Conservation (phyloP, 2,888 invertebrate genomes). For the Periphyllus acericola region DNA sequence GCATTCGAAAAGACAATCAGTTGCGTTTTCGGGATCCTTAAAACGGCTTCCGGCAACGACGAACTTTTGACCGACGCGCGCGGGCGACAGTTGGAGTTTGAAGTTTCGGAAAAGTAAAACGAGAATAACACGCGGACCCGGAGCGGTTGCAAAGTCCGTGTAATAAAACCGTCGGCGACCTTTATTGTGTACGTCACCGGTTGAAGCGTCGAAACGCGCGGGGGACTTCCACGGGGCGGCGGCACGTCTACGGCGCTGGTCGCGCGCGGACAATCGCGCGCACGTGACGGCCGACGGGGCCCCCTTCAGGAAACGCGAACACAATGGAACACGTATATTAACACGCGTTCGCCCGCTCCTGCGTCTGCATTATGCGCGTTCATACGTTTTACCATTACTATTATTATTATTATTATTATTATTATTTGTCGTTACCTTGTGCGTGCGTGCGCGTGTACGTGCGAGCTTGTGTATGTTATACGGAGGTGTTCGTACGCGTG, state of each 20-base stretch:
- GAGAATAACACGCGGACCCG: too few species aligned
- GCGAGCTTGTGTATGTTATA: not conserved
- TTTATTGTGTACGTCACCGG: too few species aligned
- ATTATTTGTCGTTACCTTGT: too few species aligned
- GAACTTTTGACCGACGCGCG: too few species aligned
- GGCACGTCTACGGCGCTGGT: not conserved
- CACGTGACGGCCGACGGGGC: not conserved
- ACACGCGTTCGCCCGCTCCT: not conserved
- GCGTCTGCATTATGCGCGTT: not conserved
- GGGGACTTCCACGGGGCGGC: not conserved
- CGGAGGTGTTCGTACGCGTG: not conserved
- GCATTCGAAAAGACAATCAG: too few species aligned
- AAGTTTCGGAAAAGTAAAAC: too few species aligned
- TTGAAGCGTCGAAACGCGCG: not conserved
- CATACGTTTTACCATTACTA: not conserved
- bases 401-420: not conserved
- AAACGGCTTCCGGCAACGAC: too few species aligned
- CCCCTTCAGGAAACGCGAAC: not conserved
- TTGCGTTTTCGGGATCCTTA: too few species aligned
- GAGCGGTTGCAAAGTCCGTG: too few species aligned
- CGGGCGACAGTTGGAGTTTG: too few species aligned
- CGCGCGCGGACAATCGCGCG: too few species aligned
- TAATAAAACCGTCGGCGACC: too few species aligned
- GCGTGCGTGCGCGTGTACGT: not conserved
- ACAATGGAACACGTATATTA: not conserved